phyloP scores from a whole-genome alignment of 2,797 vertebrate species.

The Karalla daura region DNA sequence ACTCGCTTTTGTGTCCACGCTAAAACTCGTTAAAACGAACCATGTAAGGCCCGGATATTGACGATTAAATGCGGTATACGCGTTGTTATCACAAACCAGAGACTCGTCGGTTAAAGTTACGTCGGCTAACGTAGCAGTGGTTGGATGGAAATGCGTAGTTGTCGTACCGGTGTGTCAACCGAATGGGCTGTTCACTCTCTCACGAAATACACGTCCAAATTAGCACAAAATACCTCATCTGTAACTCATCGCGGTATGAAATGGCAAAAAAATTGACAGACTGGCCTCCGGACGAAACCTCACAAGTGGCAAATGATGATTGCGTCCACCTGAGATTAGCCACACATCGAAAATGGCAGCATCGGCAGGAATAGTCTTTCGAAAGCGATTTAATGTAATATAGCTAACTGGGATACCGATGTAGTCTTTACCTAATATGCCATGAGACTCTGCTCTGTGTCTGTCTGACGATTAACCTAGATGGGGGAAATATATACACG shows the following conservation, averaged over 20 bases:
- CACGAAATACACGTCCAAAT: slow-evolving; percentile 32
- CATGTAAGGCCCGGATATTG: background rate
- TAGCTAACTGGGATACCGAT: slow-evolving; percentile 49
- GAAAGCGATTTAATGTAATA: slow-evolving; percentile 61
- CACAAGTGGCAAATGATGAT: slow-evolving; percentile 12
- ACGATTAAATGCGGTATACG: background rate
- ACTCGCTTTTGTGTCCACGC: background rate
- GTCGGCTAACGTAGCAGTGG: slow-evolving; percentile 68
- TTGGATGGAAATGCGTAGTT: slow-evolving; percentile 82
- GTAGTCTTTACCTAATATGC: slow-evolving; percentile 49
- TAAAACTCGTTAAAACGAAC: background rate
- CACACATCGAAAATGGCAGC: slow-evolving; percentile 72
- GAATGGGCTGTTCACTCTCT: slow-evolving; percentile 25
- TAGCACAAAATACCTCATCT: slow-evolving; percentile 11
- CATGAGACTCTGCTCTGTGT: slow-evolving; percentile 40
- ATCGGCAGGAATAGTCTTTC: slow-evolving; percentile 48
- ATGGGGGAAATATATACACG: slow-evolving; percentile 30
- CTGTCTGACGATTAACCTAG: slow-evolving; percentile 43
- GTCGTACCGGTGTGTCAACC: slow-evolving; percentile 71
- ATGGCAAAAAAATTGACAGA: background rate
- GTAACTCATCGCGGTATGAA: background rate
- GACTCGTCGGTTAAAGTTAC: slow-evolving; percentile 54
- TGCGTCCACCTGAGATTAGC: slow-evolving; percentile 50
- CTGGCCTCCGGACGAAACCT: background rate
- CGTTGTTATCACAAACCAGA: slow-evolving; percentile 4